These are phyloP conservation scores for Latrodectus hesperus DNA, from an alignment of 2,888 invertebrate genomes.

Conservation along the genomic window DNA sequence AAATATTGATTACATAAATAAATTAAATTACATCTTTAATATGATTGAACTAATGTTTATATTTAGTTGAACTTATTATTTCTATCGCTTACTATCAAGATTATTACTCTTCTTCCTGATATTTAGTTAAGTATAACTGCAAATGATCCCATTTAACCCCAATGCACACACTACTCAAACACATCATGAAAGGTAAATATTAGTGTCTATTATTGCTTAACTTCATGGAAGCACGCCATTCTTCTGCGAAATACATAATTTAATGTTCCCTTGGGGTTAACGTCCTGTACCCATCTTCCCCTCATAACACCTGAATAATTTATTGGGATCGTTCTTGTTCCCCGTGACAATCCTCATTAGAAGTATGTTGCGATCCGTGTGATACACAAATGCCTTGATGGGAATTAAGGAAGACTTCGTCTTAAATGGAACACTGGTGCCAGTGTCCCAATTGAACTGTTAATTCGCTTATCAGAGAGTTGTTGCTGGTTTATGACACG, in stretches of 20 bases:
- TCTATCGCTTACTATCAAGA: too few relatives aligned
- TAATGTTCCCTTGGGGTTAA: neutral
- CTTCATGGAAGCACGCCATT: neutral
- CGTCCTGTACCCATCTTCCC: neutral
- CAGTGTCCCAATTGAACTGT: conserved; percentile 41
- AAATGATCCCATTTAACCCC: neutral
- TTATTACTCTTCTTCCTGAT: neutral
- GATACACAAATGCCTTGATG: too few relatives aligned
- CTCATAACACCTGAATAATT: neutral
- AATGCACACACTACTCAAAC: too few relatives aligned
- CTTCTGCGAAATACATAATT: neutral
- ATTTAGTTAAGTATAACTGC: neutral
- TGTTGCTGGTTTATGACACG: conserved; percentile 33
- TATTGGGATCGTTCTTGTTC: neutral
- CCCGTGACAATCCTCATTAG: neutral
- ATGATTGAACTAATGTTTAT: too few relatives aligned
- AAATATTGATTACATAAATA: too few relatives aligned
- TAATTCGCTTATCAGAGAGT: conserved; percentile 48
- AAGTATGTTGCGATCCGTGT: too few relatives aligned
- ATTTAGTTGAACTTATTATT: too few relatives aligned
- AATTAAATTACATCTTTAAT: too few relatives aligned
- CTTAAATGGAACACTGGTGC: too few relatives aligned
- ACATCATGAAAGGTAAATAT: too few relatives aligned
- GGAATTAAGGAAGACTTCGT: too few relatives aligned
- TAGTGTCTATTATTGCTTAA: neutral